These are phyloP conservation scores for Dinomys branickii DNA, from an alignment of 2,113 vertebrate genomes.

Conservation along the genomic window DNA sequence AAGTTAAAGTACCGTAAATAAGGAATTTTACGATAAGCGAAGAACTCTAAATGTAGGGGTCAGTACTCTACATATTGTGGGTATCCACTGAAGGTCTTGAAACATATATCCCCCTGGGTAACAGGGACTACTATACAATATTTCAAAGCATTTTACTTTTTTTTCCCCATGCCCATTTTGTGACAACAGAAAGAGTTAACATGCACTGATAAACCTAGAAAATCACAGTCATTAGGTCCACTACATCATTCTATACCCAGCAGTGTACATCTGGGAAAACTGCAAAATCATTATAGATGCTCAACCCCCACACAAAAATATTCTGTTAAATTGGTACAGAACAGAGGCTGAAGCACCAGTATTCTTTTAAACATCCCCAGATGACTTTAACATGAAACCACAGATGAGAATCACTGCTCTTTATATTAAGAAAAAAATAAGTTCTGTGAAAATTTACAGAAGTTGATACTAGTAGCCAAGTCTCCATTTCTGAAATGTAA, in stretches of 20 bases:
- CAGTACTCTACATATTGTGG: background rate
- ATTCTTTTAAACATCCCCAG: background rate
- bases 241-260: background rate
- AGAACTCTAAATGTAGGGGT: background rate
- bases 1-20: background rate
- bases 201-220: background rate
- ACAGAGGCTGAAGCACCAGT: background rate
- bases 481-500: background rate
- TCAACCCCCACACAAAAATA: background rate
- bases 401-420: conserved; percentile 27
- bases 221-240: conserved; percentile 65
- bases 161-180: background rate
- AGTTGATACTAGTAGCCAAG: background rate
- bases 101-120: background rate
- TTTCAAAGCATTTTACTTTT: conserved; percentile 49
- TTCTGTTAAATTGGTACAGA: conserved; percentile 26
- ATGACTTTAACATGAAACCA: background rate
- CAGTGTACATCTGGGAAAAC: background rate
- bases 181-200: background rate
- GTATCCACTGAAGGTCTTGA: background rate
- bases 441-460: background rate
- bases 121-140: background rate
- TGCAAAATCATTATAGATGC: background rate
- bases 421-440: conserved; percentile 40
- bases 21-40: too few species aligned